Conservation (phyloP, 1,140 invertebrate genomes). For the Leptonema lineaticorne region DNA sequence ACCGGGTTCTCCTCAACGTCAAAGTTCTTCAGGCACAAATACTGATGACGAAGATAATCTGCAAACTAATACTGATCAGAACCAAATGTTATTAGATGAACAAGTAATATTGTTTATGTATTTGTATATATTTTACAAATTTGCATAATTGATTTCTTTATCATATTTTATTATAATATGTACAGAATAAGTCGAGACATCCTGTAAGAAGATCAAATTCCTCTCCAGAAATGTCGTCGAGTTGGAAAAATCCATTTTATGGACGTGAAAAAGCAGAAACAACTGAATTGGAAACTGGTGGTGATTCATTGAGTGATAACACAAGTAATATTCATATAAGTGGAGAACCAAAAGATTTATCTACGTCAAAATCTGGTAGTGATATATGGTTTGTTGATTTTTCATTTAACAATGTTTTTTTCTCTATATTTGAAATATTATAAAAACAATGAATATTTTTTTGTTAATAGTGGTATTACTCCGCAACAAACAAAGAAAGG, state of each 20-base stretch:
- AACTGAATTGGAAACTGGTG: neutral
- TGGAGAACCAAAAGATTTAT: slow-evolving; percentile 1
- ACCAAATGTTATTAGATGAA: slow-evolving; percentile 30
- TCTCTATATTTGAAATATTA: slow-evolving; percentile 12
- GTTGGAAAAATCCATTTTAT: slow-evolving; percentile 73
- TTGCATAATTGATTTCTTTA: neutral
- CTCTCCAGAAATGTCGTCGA: slow-evolving; percentile 86
- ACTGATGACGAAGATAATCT: slow-evolving; percentile 50
- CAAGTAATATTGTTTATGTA: slow-evolving; percentile 23
- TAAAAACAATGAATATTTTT: neutral
- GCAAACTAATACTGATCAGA: slow-evolving; percentile 28
- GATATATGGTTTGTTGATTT: neutral
- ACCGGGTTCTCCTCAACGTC: slow-evolving; percentile 63
- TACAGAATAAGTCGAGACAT: slow-evolving; percentile 63
- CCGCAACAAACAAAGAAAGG: slow-evolving; percentile 62
- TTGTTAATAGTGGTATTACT: slow-evolving; percentile 41
- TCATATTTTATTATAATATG: neutral
- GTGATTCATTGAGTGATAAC: slow-evolving; percentile 9
- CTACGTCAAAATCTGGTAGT: neutral
- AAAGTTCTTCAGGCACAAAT: slow-evolving; percentile 52
- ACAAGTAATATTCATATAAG: neutral
- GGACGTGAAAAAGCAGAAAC: slow-evolving; percentile 52
- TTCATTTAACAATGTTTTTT: slow-evolving; percentile 2
- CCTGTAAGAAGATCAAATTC: slow-evolving; percentile 84
- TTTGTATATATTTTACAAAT: neutral